Evolutionary conservation across 2,888 invertebrate genomes (phyloP).

Genomic region (Mythimna impura): DNA sequence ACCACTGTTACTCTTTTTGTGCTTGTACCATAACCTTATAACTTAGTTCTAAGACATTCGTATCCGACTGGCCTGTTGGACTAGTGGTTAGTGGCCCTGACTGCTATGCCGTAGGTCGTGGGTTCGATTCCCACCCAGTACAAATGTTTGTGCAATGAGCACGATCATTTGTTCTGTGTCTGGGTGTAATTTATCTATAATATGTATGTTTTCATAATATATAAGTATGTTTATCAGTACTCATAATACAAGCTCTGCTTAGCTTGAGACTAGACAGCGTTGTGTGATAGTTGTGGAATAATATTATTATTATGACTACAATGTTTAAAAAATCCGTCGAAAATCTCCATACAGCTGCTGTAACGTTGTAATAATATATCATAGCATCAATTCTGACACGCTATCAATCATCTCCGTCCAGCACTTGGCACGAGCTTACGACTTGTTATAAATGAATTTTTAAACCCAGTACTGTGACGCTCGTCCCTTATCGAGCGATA

Average conservation of each 20-base stretch:
- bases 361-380: constrained; percentile 67
- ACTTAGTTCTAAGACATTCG: constrained; percentile 1
- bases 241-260: no score
- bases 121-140: no score
- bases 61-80: not conserved
- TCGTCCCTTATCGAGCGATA: constrained; percentile 44
- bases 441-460: constrained; percentile 80
- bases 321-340: constrained; percentile 37
- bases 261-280: no score
- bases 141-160: no score
- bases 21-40: not conserved
- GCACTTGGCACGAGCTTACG: constrained; percentile 73
- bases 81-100: no score
- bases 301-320: not conserved
- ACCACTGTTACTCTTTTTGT: no score
- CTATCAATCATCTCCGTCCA: constrained; percentile 79
- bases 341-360: constrained; percentile 59
- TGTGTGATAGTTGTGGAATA: no score
- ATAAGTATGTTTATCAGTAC: no score
- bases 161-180: no score
- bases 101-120: no score
- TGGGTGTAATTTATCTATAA: no score
- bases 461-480: constrained; percentile 63
- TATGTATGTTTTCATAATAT: no score
- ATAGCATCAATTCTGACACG: constrained; percentile 64